Conservation (phyloP, 2,888 invertebrate species). For the Pristionchus japonicus region DNA sequence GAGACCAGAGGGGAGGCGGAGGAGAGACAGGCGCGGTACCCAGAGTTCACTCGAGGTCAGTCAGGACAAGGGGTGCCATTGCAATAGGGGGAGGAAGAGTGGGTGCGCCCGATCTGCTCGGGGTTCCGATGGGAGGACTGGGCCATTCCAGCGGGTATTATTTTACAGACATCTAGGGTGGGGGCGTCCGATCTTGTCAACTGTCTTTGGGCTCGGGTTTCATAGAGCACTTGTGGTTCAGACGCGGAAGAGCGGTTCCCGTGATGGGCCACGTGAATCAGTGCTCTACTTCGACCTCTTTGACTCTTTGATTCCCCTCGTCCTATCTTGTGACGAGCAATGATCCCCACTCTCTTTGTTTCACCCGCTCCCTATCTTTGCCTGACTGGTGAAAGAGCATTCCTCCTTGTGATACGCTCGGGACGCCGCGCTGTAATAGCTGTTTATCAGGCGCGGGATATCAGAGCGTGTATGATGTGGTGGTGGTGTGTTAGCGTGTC, state of each 20-base stretch:
- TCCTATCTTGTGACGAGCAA: background rate
- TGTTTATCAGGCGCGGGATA: too few relatives aligned
- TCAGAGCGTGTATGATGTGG: background rate
- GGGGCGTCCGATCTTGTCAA: too few relatives aligned
- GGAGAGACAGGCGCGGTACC: background rate
- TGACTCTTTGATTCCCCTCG: background rate
- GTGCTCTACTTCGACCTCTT: background rate
- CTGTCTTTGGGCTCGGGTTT: too few relatives aligned
- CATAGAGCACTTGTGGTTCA: too few relatives aligned
- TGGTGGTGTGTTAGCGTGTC: background rate
- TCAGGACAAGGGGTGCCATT: background rate
- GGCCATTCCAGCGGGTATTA: too few relatives aligned
- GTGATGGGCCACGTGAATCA: background rate
- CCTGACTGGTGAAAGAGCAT: too few relatives aligned
- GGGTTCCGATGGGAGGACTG: background rate
- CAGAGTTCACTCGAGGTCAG: background rate
- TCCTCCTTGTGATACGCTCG: constrained; percentile 18
- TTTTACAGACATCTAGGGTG: too few relatives aligned
- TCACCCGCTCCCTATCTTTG: too few relatives aligned
- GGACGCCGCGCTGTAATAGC: background rate
- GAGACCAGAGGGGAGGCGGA: background rate
- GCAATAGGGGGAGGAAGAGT: background rate
- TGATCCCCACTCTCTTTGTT: too few relatives aligned
- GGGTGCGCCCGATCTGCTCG: background rate
- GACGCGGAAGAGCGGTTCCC: background rate